Base-by-base conservation (phyloP, 2,797 vertebrate genomes). In the Scleropages formosus region DNA sequence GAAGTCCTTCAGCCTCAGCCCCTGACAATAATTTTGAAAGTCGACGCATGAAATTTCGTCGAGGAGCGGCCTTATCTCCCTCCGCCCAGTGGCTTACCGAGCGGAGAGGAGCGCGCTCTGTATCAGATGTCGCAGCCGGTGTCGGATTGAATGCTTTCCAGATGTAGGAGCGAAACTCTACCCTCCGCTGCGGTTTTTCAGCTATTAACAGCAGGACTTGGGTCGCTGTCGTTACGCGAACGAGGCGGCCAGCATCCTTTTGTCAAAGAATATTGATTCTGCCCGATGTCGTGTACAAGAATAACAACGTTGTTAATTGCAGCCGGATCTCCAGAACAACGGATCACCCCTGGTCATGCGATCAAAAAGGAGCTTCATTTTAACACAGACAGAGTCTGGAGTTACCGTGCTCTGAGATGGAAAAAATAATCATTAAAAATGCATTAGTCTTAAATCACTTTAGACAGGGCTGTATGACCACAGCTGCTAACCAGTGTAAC, bases 221-320 rank as follows among this genome's bases (percentile, higher is more conserved):
- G 51, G 77, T 78, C 78, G 65, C 73, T 65, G 27, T 47, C 73
- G 63, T 56, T 58, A 77, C 59, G 66, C 70, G 31, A 51, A 75
- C 73, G 64, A 58, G 77, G 59, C 58, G 47, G 51, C 65, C 49
- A 59, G 72, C 61, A 64, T 75, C 77, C 24, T 66, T 70, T 27
- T 59, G 72, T 67, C 73, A 75, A 51, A 56, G 59, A 72, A 73
- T 77, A 80, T 80, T 53, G 77, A 80, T 80, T 74, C 62, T 65
- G 75, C 66, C 62, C 79, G 24, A 67, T 78, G 77, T 56, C 59
- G 78, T 73, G 75, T 74, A 80, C 65, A 74, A 56, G 70, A 78
- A 74, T 78, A 76, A 76, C 65, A 80, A 64, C 75, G 67, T 78
- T 76, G 73, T 74, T 80, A 80, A 74, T 80, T 78, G 74, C 79